Evolutionary conservation across 2,888 invertebrate species (phyloP), one percentile per base, ranked within the genome.

Genomic region (Eumerus sabulonum): DNA sequence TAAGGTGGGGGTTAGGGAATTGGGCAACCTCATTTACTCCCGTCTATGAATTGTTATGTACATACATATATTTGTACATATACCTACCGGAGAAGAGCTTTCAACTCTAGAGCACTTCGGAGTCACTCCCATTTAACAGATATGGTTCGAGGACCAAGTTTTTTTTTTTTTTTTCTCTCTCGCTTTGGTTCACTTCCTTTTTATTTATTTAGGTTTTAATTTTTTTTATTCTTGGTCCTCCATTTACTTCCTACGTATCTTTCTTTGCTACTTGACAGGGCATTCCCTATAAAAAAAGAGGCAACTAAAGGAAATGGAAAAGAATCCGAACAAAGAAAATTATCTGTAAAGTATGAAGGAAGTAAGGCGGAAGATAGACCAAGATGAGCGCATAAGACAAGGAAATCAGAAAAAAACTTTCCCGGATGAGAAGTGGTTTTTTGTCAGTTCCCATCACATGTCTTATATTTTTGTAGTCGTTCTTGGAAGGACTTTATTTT

Each of bases 121-220:
- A 79, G 79, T 64, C 74, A 74, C 79, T 79, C 79, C 79, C 79
- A 79, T 70, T 79, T 72, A 72, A 7, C 57, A 35, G 57, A 64
- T 13, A 51, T 64, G 57, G 57, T 79, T 45, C 47, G 50, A 27
- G 27, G 2, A 27, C 27, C 27, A 27, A n/a, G 36, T 45, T 68
- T 67, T 40, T 66, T 63, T 44, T 36, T 38, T 60, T 54, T 35
- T 56, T 2, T 35, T 47, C n/a, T n/a, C n/a, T n/a, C n/a, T n/a
- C 7, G 27, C 27, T 27, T 27, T 27, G 27, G 3, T 27, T 27
- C 7, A 4, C 27, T 27, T 4, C 27, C 7, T 7, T 27, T 27
- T 27, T 27, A 7, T 27, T 27, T 27, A 7, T 27, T 27, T 27
- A 2, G 27, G 7, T 27, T 27, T 27, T 27, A 27, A n/a, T 27